Evolutionary conservation across 2,888 invertebrate species (phyloP), one percentile per base, ranked within the genome.

Genomic region (Synanthedon tipuliformis): DNA sequence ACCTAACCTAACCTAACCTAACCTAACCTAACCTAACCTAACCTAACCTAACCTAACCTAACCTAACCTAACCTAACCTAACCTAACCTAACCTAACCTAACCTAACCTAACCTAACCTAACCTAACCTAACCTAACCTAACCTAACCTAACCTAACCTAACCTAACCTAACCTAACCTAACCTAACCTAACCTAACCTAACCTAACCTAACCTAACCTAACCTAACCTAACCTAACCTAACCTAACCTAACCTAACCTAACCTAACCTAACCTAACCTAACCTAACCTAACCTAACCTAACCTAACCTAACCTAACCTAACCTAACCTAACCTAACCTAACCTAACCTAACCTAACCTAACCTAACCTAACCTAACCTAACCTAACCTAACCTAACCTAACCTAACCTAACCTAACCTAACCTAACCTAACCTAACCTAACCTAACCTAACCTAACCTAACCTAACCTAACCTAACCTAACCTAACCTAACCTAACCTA

Each of bases 1-100:
- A 50, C 50, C 50, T 50, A 50, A 50, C 50, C 50, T 50, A 50
- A 50, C 50, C 50, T 50, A 50, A 50, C 50, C 50, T 50, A 50
- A 50, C 50, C 50, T 50, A 50, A 50, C 50, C 50, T 50, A 50
- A 50, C 50, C 50, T 50, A 50, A 50, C 50, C 50, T 50, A 50
- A 50, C 50, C 50, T 50, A 50, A 50, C 50, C 50, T 50, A 50
- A 50, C 50, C 50, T 50, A 50, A 50, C 50, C 50, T 50, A 50
- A 50, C 50, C 50, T 50, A 50, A 50, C 50, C 50, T 50, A 50
- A 50, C 50, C 50, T 50, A 50, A 50, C 50, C 48, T 50, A 50
- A 50, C 50, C 50, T 50, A 50, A 50, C 50, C 50, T 50, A 50
- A 50, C 50, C 50, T 50, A 50, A 50, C 50, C 50, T 50, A 50